Evolutionary conservation across 2,113 vertebrate species (phyloP), one percentile per base, ranked within the genome.

Genomic region (Cottus gobio): DNA sequence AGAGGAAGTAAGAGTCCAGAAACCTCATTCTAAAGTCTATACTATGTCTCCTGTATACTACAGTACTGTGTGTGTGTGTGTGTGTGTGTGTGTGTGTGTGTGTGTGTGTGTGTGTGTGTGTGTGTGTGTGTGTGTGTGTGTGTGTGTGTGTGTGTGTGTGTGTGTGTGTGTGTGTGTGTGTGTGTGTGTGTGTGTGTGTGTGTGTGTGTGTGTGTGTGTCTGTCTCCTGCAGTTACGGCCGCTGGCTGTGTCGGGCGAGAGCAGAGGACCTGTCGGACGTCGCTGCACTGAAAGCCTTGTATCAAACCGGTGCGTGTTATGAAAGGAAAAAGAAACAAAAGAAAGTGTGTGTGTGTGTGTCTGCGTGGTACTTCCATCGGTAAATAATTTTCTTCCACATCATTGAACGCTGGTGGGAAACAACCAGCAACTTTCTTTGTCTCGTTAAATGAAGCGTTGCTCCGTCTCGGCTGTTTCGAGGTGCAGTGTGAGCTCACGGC

Each of bases 191-290:
- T 39, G 20, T 57, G 15, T 64, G 20, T 37, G n/a, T 28, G 42
- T 46, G 42, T 44, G 48, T 22, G 20, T 50, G 48, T 56, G 30
- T 46, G 56, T 72, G 11, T 39, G 18, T 63, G 11, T 54, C 65
- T 72, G 86, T 12, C 16, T 52, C 13, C 39, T 93, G 50, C 92
- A 99, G 98, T 92, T 99, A 99, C 61, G 96, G 96, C 84, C 97
- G 98, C 78, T 99, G 98, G 98, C 90, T 99, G 79, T 97, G 97
- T 91, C 96, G 95, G 91, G 98, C 98, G 63, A 96, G 98, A 93
- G 96, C 97, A 31, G 98, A 99, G 77, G 98, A 99, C 83, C 95
- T 99, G 44, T 99, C 98, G 3, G 98, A 99, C 92, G 95, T 99
- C 73, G 98, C 98, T 60, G 97, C 98, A 6, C 94, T 99, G 57